Evolutionary conservation across 2,113 vertebrate genomes (phyloP), one percentile per base, ranked within the genome.

Genomic region (Alexandromys fortis): DNA sequence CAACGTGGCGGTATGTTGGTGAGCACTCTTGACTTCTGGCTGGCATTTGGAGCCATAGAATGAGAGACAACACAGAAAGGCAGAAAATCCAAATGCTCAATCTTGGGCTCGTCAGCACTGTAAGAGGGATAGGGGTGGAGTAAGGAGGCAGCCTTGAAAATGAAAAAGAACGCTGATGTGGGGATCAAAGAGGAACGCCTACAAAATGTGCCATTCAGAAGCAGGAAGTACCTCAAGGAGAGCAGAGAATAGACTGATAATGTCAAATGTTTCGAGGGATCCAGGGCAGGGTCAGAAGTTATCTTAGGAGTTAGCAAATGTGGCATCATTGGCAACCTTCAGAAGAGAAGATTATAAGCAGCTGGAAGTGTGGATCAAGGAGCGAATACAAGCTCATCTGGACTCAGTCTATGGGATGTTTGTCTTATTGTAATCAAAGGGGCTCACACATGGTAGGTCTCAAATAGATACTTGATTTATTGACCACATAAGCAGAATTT

Each of bases 391-490:
- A 1, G 17, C 83, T 82, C 77, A 63, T 76, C 52, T 72, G 14
- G 67, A 79, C 30, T 52, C 58, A 91, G 91, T 38, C 93, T 85
- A 68, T 3, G 55, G 52, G n/a, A 47, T 94, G 33, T 28, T 38
- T 67, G 38, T 47, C 94, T 52, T 68, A 35, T 5, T 78, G 77
- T 61, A 35, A 75, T 10, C 28, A 3, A 45, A 86, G 55, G 11
- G 12, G 26, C 13, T 35, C 76, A 65, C 47, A 78, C 38, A 63
- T 0, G 38, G 65, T 1, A 65, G 72, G 24, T 78, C 45, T 61
- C 76, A 87, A 92, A 81, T n/a, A 86, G n/a, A 52, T 67, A 89
- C 30, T 5, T 88, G 26, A 42, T 79, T 96, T 86, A 79, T 19
- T 76, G 58, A 75, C 61, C 52, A 75, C 78, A 42, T 70, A n/a